Base-by-base conservation (phyloP, 1,140 invertebrate genomes). In the Leucophenga varia region DNA sequence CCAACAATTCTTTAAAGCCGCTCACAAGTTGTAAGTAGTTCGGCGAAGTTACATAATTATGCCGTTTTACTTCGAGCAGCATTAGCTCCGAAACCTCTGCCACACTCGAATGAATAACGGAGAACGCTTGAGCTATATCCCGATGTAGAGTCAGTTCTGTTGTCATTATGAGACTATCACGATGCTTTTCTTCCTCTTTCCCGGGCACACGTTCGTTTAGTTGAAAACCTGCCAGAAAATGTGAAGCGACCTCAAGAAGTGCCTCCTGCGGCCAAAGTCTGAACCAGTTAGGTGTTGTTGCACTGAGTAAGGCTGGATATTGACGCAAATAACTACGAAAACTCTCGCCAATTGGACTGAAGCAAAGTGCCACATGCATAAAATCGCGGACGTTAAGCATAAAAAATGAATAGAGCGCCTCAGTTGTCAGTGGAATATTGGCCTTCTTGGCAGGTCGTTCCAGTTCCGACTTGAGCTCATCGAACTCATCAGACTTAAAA, bases 201-300 rank as follows among this genome's bases (percentile, higher is more conserved):
- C 79, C 84, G 39, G 81, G 84, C 44, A 87, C 86, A 13, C 81
- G 82, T 31, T 79, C 80, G 18, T 85, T 78, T 44, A 88, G 78
- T 69, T 86, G 82, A 42, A 88, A 81, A 49, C 83, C 81, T 31
- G 76, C 77, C 22, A 88, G 76, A 74, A 85, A 88, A 75, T 85
- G 86, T 56, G 83, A 80, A 21, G 86, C 86, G 8, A 93, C 89
- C 78, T 92, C 90, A 9, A 93, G 76, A 13, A 94, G 77, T n/a
- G 91, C 90, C 69, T 91, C 87, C 44, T 83, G 79, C 0, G 90
- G 89, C 90, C 91, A 95, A 61, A 91, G 86, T 61, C 84, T 79
- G 68, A 92, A 92, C 89, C 90, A 94, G 77, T 93, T 89, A 21
- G 92, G 91, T 4, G 90, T 93, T 3, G 89, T 90, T 56, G 85